These are phyloP conservation scores for Papilio polyxenes DNA, from an alignment of 1,140 invertebrate genomes.

Conservation along the genomic window DNA sequence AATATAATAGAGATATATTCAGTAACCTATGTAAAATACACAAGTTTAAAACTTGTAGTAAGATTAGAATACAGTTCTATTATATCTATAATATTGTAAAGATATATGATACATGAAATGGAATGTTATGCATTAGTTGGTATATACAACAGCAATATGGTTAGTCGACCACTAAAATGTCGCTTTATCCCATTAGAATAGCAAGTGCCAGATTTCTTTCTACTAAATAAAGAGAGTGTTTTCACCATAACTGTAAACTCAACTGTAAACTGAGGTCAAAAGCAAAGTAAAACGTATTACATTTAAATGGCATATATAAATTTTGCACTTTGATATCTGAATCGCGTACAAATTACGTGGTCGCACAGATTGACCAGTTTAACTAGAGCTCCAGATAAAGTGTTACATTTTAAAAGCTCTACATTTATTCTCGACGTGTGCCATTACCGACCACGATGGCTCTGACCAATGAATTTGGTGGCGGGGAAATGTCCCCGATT, in stretches of 20 bases:
- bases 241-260: not conserved
- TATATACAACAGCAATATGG: not conserved
- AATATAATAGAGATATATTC: not conserved
- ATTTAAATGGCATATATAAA: constrained; percentile 27
- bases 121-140: no score
- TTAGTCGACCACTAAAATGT: not conserved
- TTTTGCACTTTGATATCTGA: constrained; percentile 4
- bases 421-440: constrained; percentile 27
- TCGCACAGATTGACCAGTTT: not conserved
- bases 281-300: constrained; percentile 19
- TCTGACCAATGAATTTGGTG: constrained; percentile 6
- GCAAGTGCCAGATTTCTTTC: not conserved
- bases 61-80: no score
- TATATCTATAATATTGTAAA: no score
- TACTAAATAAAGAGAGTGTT: constrained; percentile 7
- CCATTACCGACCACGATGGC: not conserved
- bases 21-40: not conserved
- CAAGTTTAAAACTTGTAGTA: no score
- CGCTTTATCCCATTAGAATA: not conserved
- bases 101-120: no score
- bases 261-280: not conserved
- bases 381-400: constrained; percentile 18
- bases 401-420: constrained; percentile 20
- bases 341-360: constrained; percentile 27
- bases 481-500: constrained; percentile 25